Percentiles rank a stretch among this genome's conserved stretches.
phyloP scores from a whole-genome alignment of 2,113 vertebrate genomes.

The Aspidoscelis tigris region DNA sequence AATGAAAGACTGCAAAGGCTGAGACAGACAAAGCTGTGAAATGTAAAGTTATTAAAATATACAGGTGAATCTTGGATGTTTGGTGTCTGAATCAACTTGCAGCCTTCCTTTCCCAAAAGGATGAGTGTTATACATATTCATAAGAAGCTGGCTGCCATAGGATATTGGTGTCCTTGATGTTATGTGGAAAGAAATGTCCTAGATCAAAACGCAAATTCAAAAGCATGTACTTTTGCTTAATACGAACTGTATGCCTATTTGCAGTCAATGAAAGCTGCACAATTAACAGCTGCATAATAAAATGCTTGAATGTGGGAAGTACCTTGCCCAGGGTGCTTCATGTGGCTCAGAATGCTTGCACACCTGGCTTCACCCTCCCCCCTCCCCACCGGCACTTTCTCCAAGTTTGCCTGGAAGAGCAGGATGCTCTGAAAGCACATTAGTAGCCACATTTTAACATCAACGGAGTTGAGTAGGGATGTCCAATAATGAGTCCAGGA shows the following conservation, averaged over 20 bases:
- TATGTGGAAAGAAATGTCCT: neutral
- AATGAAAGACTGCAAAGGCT: slow-evolving; percentile 18
- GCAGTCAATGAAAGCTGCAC: neutral
- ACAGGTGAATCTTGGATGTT: slow-evolving; percentile 14
- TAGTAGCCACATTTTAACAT: no score
- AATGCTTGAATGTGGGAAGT: neutral
- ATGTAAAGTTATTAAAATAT: slow-evolving; percentile 5
- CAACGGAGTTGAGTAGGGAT: no score
- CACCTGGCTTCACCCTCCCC: no score
- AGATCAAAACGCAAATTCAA: neutral
- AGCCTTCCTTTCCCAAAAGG: neutral
- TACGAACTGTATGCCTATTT: neutral
- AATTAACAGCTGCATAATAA: neutral
- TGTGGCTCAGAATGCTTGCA: no score
- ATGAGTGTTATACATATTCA: neutral
- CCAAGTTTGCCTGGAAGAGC: no score
- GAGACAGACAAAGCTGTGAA: slow-evolving; percentile 4
- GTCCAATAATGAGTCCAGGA: no score
- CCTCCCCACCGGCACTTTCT: no score
- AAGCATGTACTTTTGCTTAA: neutral
- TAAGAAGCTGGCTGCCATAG: neutral
- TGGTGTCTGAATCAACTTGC: neutral
- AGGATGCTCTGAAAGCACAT: no score
- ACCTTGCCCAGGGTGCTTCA: no score
- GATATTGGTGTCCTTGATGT: neutral